Percentiles rank a stretch among this genome's conserved stretches.
Conservation (phyloP, 1,140 invertebrate species). For the Acromyrmex charruanus region DNA sequence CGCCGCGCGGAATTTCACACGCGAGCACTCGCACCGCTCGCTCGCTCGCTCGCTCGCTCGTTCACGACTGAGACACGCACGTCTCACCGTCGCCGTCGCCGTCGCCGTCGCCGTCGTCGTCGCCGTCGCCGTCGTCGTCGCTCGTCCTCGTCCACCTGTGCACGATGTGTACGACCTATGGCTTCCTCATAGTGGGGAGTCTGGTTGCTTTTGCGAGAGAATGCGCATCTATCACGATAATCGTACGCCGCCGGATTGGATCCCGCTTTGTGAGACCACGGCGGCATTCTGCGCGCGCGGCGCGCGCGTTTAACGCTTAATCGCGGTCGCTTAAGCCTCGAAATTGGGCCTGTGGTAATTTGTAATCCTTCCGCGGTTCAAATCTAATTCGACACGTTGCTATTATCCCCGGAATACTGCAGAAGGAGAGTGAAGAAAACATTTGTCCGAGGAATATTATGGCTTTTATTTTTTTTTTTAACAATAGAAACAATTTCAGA, state of each 20-base stretch:
- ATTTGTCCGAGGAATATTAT: background rate
- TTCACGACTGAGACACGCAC: conserved; percentile 57
- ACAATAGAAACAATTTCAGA: background rate
- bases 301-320: conserved; percentile 15
- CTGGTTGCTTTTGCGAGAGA: conserved; percentile 44
- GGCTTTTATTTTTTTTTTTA: background rate
- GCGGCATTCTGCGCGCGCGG: conserved; percentile 4
- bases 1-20: conserved; percentile 44
- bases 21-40: conserved; percentile 38
- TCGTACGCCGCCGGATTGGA: conserved; percentile 12
- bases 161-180: conserved; percentile 48
- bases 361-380: background rate
- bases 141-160: conserved; percentile 55
- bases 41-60: conserved; percentile 40
- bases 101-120: conserved; percentile 25
- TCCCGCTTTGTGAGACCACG: conserved; percentile 8
- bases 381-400: background rate
- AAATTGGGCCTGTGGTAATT: background rate
- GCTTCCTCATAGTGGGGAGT: conserved; percentile 52
- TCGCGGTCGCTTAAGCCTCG: background rate
- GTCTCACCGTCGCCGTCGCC: conserved; percentile 1
- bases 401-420: background rate
- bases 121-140: conserved; percentile 12
- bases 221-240: conserved; percentile 46
- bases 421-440: background rate